Base-by-base conservation (phyloP, 2,888 invertebrate genomes). In the Crossocerus cetratus region DNA sequence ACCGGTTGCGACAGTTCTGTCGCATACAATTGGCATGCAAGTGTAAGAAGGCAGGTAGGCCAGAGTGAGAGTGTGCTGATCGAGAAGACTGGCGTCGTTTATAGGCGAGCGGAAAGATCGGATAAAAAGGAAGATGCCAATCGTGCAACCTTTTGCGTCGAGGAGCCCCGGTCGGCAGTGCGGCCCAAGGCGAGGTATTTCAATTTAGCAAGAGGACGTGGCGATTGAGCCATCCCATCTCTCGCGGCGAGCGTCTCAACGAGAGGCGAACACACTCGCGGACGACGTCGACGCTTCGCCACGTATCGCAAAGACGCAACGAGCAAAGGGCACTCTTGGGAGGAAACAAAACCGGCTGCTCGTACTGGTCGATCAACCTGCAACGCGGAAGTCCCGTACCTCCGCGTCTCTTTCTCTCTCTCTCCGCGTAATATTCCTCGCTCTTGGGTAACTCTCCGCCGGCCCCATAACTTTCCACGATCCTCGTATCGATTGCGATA, bases 171-270 rank as follows among this genome's bases (percentile, higher is more conserved):
- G n/a, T n/a, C n/a, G 8, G 32, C 32, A 11, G 32, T 11, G 44
- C 60, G 76, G 78, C 78, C 74, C 72, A 82, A 77, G 76, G 74
- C 72, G 74, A 84, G 77, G 73, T 79, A 84, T 85, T 85, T 85
- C 69, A 86, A 87, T 87, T 86, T 86, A 86, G 88, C 84, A 86
- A 87, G 85, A 86, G 81, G 80, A 79, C 80, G 76, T 69, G 69
- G 80, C 81, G 83, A 88, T 88, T 87, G 86, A 85, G 86, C 84
- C 88, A 88, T 87, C 86, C 32, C 32, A 32, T 32, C 32, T 32
- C 32, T 32, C 8, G 11, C 32, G 32, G 32, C 8, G 32, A 32
- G 32, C 32, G 32, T 32, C 32, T 32, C 32, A 11, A 0, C 32
- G 8, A 32, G 32, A 32, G 32, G 11, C 32, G 32, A 32, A 32